Percentiles rank a stretch among this genome's conserved stretches.
Evolutionary conservation across 2,888 invertebrate genomes (phyloP).

Genomic region (Rhamnusium bicolor): DNA sequence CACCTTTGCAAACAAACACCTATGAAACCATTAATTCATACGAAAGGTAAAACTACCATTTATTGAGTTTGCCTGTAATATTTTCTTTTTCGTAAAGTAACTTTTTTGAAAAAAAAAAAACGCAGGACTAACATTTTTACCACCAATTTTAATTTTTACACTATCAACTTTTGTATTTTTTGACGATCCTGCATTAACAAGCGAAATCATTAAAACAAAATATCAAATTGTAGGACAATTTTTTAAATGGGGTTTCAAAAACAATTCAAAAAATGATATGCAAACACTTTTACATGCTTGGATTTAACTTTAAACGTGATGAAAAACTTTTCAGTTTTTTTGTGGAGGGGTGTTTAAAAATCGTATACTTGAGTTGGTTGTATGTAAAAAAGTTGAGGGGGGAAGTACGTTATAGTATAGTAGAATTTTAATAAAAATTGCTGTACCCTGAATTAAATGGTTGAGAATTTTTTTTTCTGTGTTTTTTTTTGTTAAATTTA

Average conservation of each 20-base stretch:
- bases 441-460: not conserved
- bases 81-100: too few species aligned
- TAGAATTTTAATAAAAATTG: not conserved
- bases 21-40: too few species aligned
- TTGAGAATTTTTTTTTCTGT: not conserved
- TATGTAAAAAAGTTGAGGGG: slow-evolving; percentile 12
- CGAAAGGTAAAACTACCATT: too few species aligned
- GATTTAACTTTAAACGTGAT: not conserved
- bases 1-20: too few species aligned
- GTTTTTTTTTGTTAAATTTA: too few species aligned
- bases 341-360: slow-evolving; percentile 17
- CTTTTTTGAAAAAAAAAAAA: too few species aligned
- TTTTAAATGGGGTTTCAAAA: slow-evolving; percentile 23
- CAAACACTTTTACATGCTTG: slow-evolving; percentile 22
- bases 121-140: too few species aligned
- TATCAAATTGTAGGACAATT: slow-evolving; percentile 23
- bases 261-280: slow-evolving; percentile 15
- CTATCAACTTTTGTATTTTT: too few species aligned
- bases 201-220: slow-evolving; percentile 34
- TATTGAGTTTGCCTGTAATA: too few species aligned
- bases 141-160: too few species aligned
- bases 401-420: not conserved
- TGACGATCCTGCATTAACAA: slow-evolving; percentile 31
- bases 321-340: not conserved
- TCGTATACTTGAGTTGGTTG: not conserved